Evolutionary conservation across 92 coral and sea anemone species (phyloP), one percentile per base, ranked within the genome.

Genomic region (Montipora capitata): DNA sequence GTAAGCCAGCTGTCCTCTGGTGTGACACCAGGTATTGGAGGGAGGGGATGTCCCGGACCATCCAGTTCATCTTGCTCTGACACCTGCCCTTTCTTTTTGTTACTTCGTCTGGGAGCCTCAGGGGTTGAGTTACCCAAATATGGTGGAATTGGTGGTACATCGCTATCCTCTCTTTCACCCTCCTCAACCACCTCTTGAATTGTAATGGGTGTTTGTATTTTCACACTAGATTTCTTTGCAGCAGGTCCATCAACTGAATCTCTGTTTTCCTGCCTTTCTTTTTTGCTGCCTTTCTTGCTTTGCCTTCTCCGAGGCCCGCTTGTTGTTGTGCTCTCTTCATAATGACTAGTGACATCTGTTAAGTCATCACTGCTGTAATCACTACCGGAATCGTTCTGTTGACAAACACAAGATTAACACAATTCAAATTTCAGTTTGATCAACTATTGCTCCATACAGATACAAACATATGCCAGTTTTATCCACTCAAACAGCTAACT

Each of bases 341-440:
- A 96, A 79, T 95, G 93, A 67, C 96, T 91, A 10, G 98, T 95
- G 51, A 95, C 98, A 72, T 95, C 98, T 41, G 98, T 95, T 74
- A 95, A 85, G 66, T 95, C 98, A 78, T 95, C 98, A 72, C 96
- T 94, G 72, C 68, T 81, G 62, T 72, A 42, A 59, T 83, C 87
- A 72, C 87, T 83, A 17, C 58, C 27, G 4, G 87, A 72, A 8
- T 72, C 79, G 4, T 13, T 76, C 79, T 83, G 13, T 14, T 16
- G 13, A 39, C 38, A 45, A 52, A 14, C 13, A 13, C 3, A 14
- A 40, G 10, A 18, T 4, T 12, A 72, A 7, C 39, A 41, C 10
- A 5, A 48, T 10, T 10, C 52, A 48, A 48, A 5, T 48, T 48
- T 48, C 52, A 48, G 52, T 48, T 5, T 48, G 52, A 48, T 48